Conservation (phyloP, 1,140 invertebrate species). For the Hyles euphorbiae region DNA sequence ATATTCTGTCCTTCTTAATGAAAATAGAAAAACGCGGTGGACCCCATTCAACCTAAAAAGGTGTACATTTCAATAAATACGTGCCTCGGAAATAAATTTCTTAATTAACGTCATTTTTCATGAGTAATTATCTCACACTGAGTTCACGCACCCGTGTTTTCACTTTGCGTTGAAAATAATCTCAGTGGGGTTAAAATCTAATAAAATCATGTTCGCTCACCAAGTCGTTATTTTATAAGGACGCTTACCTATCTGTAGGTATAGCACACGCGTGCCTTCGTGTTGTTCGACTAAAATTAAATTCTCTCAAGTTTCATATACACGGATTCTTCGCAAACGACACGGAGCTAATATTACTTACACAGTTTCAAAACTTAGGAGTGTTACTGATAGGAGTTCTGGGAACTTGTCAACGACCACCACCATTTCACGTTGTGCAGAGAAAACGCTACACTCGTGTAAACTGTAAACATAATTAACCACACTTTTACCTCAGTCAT, state of each 20-base stretch:
- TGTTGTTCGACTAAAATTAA: conserved; percentile 23
- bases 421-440: conserved; percentile 5
- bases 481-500: too few species aligned
- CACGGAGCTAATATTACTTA: conserved; percentile 8
- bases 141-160: too few species aligned
- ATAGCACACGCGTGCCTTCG: conserved; percentile 5
- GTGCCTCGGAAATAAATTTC: too few species aligned
- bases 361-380: conserved; percentile 15
- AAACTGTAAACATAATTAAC: too few species aligned
- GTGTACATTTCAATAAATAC: too few species aligned
- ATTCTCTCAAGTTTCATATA: conserved; percentile 23
- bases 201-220: conserved; percentile 7
- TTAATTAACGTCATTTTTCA: too few species aligned
- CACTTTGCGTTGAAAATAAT: too few species aligned
- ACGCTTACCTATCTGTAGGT: not conserved
- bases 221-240: conserved; percentile 2
- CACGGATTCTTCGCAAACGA: conserved; percentile 18
- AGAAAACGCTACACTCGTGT: not conserved
- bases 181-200: conserved; percentile 6
- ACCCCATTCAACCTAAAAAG: too few species aligned
- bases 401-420: conserved; percentile 17
- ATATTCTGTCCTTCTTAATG: too few species aligned
- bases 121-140: too few species aligned
- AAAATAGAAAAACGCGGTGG: too few species aligned
- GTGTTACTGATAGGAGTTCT: conserved; percentile 10